Base-by-base conservation (phyloP, 2,888 invertebrate genomes). In the Nowickia ferox region DNA sequence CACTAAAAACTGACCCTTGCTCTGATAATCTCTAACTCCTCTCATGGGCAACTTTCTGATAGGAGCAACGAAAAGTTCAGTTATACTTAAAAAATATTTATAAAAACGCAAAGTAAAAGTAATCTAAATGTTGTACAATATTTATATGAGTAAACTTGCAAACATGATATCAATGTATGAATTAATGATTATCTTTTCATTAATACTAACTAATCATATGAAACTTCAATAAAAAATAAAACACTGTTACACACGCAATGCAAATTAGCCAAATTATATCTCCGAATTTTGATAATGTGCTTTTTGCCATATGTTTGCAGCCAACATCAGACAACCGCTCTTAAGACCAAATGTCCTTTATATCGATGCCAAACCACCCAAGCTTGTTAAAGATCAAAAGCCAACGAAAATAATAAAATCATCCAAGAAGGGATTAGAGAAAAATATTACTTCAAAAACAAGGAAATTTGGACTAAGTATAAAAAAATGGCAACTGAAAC, bases 251-350 rank as follows among this genome's bases (percentile, higher is more conserved):
- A 30, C 30, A 69, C 42, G 51, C 69, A 78, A 40, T 55, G 68
- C 65, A 51, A 30, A 71, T 63, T 82, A 69, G 65, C 57, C 55
- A 76, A 74, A 38, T 51, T 65, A 69, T 85, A 69, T 68, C 77
- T 71, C n/a, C 75, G 84, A 86, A 79, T 86, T 86, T 86, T 86
- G 86, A 86, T 80, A 86, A 83, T 83, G 74, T 85, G 84, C 81
- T 82, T 85, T 85, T 85, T 85, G 85, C 85, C 74, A 75, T 85
- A 82, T 85, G 82, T 48, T 85, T 85, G 85, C 85, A 85, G 85
- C 69, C 74, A 82, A 79, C 82, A 74, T 59, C 78, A 79, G 51
- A n/a, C 75, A 59, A 68, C 69, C 51, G 69, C 78, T 82, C 42
- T 79, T 85, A 75, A 59, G 79, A 79, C 78, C 85, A 38, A 85